Percentiles rank a stretch among this genome's conserved stretches.
Conservation (phyloP, 2,888 invertebrate genomes). For the Thysanoteuthis rhombus region DNA sequence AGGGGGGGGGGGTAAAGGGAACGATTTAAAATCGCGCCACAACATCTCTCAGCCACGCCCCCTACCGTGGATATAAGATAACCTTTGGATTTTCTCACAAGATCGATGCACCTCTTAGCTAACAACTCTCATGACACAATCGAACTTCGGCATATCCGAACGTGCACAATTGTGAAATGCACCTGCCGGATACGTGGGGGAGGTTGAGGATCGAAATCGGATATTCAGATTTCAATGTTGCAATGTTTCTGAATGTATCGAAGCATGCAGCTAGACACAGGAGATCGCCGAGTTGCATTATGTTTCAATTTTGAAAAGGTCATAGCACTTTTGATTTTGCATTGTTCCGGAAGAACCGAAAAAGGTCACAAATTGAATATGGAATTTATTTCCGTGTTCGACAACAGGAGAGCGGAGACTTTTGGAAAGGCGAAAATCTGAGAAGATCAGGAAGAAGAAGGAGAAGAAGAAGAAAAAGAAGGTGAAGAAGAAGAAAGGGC, state of each 20-base stretch:
- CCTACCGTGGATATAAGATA: background rate
- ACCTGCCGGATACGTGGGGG: background rate
- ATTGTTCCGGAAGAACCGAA: background rate
- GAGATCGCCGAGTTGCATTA: background rate
- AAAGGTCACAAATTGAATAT: constrained; percentile 12
- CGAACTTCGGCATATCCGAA: background rate
- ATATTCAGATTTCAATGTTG: background rate
- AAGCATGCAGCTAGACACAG: background rate
- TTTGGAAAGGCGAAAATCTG: background rate
- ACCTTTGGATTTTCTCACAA: background rate
- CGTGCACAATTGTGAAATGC: background rate
- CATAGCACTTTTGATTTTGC: background rate
- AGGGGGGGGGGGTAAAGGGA: no score
- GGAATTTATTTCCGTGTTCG: constrained; percentile 12
- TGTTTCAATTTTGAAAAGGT: constrained; percentile 12
- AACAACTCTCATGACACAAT: background rate
- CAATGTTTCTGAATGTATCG: constrained; percentile 12
- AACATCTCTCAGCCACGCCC: no score
- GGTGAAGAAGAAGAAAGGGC: background rate
- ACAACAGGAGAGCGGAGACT: background rate
- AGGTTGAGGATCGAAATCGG: background rate
- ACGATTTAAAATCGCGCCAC: no score
- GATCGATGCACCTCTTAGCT: background rate
- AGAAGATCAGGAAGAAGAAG: background rate
- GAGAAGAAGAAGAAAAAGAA: background rate